Percentiles rank a stretch among this genome's conserved stretches.
Conservation (phyloP, 2,797 vertebrate genomes). For the Falco columbarius region DNA sequence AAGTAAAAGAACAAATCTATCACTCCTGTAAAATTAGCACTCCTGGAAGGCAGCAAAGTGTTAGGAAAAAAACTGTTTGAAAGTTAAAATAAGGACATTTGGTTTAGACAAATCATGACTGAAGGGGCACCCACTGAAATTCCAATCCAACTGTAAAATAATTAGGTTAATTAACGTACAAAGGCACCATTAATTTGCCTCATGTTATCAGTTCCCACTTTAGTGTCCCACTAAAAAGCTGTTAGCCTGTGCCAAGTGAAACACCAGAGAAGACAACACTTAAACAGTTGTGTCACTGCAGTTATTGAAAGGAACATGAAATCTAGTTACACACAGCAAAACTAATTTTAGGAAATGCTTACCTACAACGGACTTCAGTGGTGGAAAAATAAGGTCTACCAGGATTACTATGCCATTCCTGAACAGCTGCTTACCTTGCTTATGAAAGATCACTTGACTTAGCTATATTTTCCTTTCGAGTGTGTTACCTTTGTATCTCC, state of each 20-base stretch:
- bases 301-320: background rate
- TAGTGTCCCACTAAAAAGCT: background rate
- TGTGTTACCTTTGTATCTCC: background rate
- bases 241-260: background rate
- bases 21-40: background rate
- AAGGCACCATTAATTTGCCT: background rate
- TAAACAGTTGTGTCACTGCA: background rate
- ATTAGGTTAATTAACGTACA: background rate
- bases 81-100: background rate
- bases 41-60: background rate
- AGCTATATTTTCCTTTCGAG: background rate
- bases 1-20: background rate
- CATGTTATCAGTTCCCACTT: background rate
- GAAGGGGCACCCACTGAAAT: background rate
- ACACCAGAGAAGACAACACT: background rate
- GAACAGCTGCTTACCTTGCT: background rate
- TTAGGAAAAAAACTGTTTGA: background rate
- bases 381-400: background rate
- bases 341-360: background rate
- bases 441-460: background rate
- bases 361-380: background rate
- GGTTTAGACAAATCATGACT: background rate
- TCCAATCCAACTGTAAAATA: background rate
- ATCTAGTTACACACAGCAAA: background rate
- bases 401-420: background rate